Evolutionary conservation across 2,888 invertebrate species (phyloP).

Genomic region (Syrista parreyssii): DNA sequence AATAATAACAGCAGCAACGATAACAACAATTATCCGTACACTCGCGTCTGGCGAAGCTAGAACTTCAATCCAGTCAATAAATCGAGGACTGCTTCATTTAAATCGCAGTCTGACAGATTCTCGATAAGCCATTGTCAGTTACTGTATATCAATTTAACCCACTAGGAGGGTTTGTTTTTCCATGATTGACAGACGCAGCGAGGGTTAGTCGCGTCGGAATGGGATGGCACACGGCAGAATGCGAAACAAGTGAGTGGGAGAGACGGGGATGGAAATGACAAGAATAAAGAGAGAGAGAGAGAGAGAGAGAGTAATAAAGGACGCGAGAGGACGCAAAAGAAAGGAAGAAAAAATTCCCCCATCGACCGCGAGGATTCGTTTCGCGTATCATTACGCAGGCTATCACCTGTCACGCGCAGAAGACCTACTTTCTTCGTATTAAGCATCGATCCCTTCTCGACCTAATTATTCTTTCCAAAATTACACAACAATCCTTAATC

Average conservation of each 20-base stretch:
- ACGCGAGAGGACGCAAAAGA: neutral
- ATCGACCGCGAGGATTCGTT: neutral
- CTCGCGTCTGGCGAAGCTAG: neutral
- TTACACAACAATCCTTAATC: neutral
- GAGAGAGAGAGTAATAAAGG: neutral
- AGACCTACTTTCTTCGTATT: neutral
- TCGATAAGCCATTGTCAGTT: constrained; percentile 58
- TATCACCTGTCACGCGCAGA: neutral
- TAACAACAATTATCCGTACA: neutral
- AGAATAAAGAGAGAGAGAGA: neutral
- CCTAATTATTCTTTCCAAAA: neutral
- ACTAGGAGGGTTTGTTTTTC: constrained; percentile 44
- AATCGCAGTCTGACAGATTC: constrained; percentile 51
- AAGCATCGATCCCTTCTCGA: neutral
- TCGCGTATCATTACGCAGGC: neutral
- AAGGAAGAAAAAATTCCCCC: neutral
- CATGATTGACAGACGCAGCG: constrained; percentile 48
- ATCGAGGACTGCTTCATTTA: constrained; percentile 45
- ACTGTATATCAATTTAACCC: constrained; percentile 52
- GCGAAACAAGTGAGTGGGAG: constrained; percentile 21
- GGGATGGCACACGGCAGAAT: constrained; percentile 21
- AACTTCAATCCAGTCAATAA: constrained; percentile 12
- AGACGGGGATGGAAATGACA: constrained; percentile 30
- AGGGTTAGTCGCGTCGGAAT: constrained; percentile 19
- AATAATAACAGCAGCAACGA: neutral